Evolutionary conservation across 2,888 invertebrate genomes (phyloP), one percentile per base, ranked within the genome.

Genomic region (Trichacis sp.): DNA sequence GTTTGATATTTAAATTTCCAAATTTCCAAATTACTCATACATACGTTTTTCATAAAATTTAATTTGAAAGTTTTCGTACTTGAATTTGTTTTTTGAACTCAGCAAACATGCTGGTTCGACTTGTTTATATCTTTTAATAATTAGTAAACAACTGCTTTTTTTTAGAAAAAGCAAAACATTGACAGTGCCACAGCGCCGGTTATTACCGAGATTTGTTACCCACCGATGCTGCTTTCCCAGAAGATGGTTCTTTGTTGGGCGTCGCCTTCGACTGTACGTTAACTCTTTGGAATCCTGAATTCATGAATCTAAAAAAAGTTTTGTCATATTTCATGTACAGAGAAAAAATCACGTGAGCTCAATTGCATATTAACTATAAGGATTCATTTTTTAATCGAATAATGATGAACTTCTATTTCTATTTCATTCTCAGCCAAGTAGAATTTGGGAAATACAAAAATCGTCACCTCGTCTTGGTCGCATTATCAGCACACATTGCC

Each of bases 191-290:
- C 29, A 88, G 88, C 20, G 85, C 88, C 17, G 90, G 90, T 0
- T 87, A 84, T 58, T 93, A 91, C 73, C 87, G 89, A 50, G 85
- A 89, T 68, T 79, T 89, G 14, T 81, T 87, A 0, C 86, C 90
- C 17, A 86, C 87, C 15, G 87, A 88, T 38, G 85, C 90, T 1
- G 87, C 87, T 43, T 93, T 93, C 82, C 90, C 92, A 0, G 86
- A 87, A 58, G 94, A 94, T 82, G 93, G 93, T n/a, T 92, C 93
- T 0, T 79, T 93, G 18, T 77, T 94, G 40, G 92, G 90, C 3
- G 90, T 91, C 11, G 89, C 89, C 6, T 94, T 91, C 84, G 89
- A 87, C 20, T 85, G 88, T 17, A 87, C 88, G 6, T 79, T 93
- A 45, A 93, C 93, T 0, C 82, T 92, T 18, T 94, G 93, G 90